phyloP scores from a whole-genome alignment of 2,113 vertebrate species.

The Excalfactoria chinensis region DNA sequence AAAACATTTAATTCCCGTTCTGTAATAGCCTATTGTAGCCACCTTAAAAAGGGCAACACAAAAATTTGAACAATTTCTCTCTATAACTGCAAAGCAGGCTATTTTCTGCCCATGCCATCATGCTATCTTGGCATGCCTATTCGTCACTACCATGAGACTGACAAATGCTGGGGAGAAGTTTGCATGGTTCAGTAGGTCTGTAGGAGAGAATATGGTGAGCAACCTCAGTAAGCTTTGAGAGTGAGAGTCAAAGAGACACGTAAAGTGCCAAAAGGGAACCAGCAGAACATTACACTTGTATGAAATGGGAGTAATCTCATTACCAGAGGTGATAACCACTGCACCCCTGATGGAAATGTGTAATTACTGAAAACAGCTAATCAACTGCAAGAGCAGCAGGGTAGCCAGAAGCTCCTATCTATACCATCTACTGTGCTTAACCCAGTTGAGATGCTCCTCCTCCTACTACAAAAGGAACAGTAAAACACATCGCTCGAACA shows the following conservation, averaged over 20 bases:
- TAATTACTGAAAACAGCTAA: constrained; percentile 80
- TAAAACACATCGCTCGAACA: not conserved
- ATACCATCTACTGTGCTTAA: constrained; percentile 64
- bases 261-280: constrained; percentile 71
- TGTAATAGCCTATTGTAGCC: not conserved
- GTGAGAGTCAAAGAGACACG: constrained; percentile 22
- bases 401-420: constrained; percentile 61
- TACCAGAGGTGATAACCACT: constrained; percentile 77
- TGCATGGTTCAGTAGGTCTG: not conserved
- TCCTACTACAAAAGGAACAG: constrained; percentile 29
- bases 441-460: constrained; percentile 57
- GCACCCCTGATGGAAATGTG: constrained; percentile 76
- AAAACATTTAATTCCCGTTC: not conserved
- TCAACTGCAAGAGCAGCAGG: constrained; percentile 70
- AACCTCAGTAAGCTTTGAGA: constrained; percentile 50
- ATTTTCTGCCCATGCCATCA: not conserved
- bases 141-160: not conserved
- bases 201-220: constrained; percentile 53
- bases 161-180: constrained; percentile 38
- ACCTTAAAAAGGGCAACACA: not conserved
- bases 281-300: constrained; percentile 54
- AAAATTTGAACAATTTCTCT: not conserved
- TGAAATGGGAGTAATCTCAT: constrained; percentile 76
- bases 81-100: not conserved
- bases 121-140: not conserved